Evolutionary conservation across 92 coral and sea anemone genomes (phyloP), one percentile per base, ranked within the genome.

Genomic region (Pocillopora meandrina): DNA sequence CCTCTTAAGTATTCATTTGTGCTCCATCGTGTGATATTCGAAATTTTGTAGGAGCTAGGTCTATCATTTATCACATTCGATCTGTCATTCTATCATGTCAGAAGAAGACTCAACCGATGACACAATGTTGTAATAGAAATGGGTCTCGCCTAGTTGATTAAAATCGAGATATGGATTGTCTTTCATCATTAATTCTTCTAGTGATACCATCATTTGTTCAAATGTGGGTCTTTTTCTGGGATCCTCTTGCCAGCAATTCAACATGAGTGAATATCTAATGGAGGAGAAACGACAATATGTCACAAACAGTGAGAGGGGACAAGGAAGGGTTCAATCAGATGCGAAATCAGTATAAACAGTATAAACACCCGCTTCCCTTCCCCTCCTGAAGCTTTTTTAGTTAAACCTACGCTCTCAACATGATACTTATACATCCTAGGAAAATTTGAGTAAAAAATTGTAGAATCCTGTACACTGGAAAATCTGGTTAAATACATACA

Each of bases 191-290:
- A 69, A 33, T 14, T 1, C 73, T 16, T 69, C 73, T n/a, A 69
- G 73, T 69, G 42, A 69, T 31, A 10, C 55, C 52, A 69, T 19
- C 2, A 69, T 69, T 69, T 69, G 73, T 12, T 69, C 73, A 69
- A 69, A 69, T 69, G 73, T 34, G 17, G 73, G 73, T 34, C 73
- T 69, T 15, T 52, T 35, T 10, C 55, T 69, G 55, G 73, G 73
- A 69, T 69, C 73, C 7, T 69, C 73, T 35, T 35, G 55, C 73
- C 73, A 69, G 73, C 73, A 69, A n/a, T 69, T n/a, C 55, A 69
- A 52, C 73, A 69, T 69, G 3, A 69, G 18, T 35, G 52, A 69
- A 69, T 69, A 69, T 31, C 73, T 69, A 14, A 33, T 14, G 17
- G 52, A 42, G 52, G 8, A 42, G 52, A 35, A 69, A 69, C n/a